These are phyloP conservation scores for Microcebus tavaratra DNA, from an alignment of 2,113 vertebrate genomes.

Conservation along the genomic window DNA sequence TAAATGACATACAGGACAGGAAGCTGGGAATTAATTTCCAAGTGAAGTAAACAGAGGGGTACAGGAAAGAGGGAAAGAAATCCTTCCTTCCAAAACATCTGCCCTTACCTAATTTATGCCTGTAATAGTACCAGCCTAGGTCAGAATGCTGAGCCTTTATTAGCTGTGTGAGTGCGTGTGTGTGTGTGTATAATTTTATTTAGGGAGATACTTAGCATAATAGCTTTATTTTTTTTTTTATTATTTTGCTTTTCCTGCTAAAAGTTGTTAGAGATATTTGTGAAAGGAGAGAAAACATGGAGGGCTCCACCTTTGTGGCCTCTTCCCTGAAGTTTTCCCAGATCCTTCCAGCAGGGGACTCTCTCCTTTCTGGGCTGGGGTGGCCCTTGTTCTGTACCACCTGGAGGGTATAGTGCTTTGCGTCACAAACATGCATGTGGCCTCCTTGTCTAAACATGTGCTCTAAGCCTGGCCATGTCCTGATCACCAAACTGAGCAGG, in stretches of 20 bases:
- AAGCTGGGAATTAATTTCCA: neutral
- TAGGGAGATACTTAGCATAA: neutral
- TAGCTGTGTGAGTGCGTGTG: fast-evolving
- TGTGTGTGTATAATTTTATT: neutral
- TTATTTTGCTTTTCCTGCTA: neutral
- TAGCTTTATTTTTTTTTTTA: neutral
- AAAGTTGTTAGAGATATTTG: neutral
- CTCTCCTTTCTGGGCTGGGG: neutral
- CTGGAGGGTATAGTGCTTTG: conserved; percentile 16
- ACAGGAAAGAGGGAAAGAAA: neutral
- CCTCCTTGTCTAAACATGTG: neutral
- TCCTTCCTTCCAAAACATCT: neutral
- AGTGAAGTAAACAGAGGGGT: neutral
- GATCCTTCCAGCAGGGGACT: neutral
- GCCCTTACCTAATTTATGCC: neutral
- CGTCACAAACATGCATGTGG: neutral
- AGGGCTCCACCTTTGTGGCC: neutral
- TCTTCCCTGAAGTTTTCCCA: neutral
- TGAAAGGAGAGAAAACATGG: neutral
- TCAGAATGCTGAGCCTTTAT: neutral
- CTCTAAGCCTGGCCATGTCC: neutral
- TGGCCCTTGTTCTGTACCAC: neutral
- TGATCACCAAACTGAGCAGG: neutral
- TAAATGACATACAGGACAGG: neutral
- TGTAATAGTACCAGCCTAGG: fast-evolving